A percentile compares a stretch with the other conserved stretches of the same genome.
These are phyloP conservation scores for Yponomeuta malinellus DNA, from an alignment of 2,888 invertebrate genomes.

Conservation along the genomic window DNA sequence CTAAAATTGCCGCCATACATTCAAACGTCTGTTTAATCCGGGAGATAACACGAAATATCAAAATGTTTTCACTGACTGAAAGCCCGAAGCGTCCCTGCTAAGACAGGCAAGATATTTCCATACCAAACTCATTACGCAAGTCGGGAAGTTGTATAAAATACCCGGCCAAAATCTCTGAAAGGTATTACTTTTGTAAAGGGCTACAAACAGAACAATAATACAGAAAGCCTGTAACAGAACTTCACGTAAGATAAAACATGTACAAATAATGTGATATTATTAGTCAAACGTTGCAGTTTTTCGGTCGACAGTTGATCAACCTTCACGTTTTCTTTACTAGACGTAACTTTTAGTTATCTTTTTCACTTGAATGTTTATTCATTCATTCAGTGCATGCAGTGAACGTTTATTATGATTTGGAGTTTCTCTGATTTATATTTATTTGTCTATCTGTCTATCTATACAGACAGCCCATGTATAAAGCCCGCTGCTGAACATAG, in stretches of 20 bases:
- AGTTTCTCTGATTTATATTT: too few species aligned
- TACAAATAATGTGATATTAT: too few species aligned
- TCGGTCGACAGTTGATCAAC: too few species aligned
- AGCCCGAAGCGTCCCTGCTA: conserved; percentile 3
- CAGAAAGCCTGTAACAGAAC: neutral
- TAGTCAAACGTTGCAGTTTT: too few species aligned
- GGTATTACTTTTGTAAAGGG: conserved; percentile 1
- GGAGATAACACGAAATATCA: neutral
- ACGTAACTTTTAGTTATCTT: too few species aligned
- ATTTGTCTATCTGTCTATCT: too few species aligned
- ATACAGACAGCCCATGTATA: too few species aligned
- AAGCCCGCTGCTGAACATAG: too few species aligned
- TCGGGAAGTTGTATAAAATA: conserved; percentile 7
- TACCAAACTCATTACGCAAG: conserved; percentile 10
- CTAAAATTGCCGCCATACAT: neutral
- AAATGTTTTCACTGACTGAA: conserved; percentile 4
- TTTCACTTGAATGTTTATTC: too few species aligned
- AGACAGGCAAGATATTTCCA: conserved; percentile 12
- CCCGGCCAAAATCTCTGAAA: conserved; percentile 5
- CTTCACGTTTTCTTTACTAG: too few species aligned
- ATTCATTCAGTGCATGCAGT: too few species aligned
- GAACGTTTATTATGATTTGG: too few species aligned
- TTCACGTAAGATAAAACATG: neutral
- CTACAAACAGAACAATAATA: neutral
- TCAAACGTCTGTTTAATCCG: neutral